phyloP scores from a whole-genome alignment of 2,797 vertebrate species.

The Limnodromus scolopaceus region DNA sequence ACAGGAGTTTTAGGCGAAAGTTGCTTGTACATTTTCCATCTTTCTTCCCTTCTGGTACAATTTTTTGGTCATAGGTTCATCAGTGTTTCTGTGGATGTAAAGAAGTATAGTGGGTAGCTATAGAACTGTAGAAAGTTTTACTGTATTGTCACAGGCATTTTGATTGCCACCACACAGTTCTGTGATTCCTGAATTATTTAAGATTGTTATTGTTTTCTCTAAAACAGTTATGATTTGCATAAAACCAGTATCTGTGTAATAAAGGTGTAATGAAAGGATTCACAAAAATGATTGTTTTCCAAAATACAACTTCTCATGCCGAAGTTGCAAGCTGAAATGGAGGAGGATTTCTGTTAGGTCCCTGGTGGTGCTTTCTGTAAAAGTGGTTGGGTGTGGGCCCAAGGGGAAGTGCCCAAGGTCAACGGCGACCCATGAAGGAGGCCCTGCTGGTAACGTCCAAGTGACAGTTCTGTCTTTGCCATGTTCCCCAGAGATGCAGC shows the following conservation, averaged over 20 bases:
- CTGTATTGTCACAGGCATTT: not conserved
- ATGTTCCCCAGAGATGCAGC: rapidly evolving
- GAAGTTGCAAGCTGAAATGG: not conserved
- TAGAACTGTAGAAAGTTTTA: not conserved
- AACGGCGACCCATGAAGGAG: not conserved
- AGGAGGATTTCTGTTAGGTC: not conserved
- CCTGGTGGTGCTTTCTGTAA: not conserved
- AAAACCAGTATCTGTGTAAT: not conserved
- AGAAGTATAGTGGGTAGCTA: not conserved
- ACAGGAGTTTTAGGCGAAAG: not conserved
- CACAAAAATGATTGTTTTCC: not conserved
- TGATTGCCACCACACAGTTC: not conserved
- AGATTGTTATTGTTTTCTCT: not conserved
- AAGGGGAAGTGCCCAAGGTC: not conserved
- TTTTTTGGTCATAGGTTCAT: not conserved
- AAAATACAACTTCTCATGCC: not conserved
- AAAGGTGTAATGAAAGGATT: not conserved
- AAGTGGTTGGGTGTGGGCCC: not conserved
- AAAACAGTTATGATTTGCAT: not conserved
- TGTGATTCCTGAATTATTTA: not conserved
- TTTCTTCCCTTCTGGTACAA: not conserved
- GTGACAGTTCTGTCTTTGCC: not conserved
- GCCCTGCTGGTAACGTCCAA: rapidly evolving
- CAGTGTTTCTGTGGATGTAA: not conserved
- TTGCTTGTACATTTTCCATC: not conserved